phyloP scores from a whole-genome alignment of 2,113 vertebrate genomes.

The Naja naja region DNA sequence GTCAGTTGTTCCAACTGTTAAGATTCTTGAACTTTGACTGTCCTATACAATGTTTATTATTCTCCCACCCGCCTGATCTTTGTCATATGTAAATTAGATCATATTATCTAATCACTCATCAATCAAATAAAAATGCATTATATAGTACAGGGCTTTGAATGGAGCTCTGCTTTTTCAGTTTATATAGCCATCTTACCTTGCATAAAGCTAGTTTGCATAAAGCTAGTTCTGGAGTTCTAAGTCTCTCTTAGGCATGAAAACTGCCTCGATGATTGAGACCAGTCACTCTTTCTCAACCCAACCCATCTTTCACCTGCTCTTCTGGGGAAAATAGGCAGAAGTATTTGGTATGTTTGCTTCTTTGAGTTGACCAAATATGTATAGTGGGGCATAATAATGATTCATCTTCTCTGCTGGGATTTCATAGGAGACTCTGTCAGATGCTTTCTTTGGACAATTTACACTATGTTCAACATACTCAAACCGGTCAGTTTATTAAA shows the following conservation, averaged over 20 bases:
- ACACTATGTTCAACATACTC: neutral
- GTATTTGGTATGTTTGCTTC: neutral
- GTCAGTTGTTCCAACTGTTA: neutral
- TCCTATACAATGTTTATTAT: neutral
- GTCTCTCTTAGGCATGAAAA: neutral
- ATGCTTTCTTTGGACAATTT: neutral
- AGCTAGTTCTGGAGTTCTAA: neutral
- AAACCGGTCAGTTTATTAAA: neutral
- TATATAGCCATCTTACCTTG: neutral
- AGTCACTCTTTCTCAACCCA: neutral
- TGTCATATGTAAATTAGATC: neutral
- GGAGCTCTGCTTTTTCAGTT: neutral
- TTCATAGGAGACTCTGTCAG: neutral
- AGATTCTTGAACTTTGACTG: neutral
- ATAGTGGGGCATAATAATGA: neutral
- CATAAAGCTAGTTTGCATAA: neutral
- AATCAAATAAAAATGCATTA: neutral
- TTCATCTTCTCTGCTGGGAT: neutral
- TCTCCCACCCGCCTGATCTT: neutral
- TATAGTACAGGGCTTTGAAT: neutral
- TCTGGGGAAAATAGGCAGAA: neutral
- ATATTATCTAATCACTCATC: neutral
- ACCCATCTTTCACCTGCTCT: neutral
- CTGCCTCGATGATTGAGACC: neutral
- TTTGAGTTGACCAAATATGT: neutral